A percentile compares a stretch with the other conserved stretches of the same genome.
These are phyloP conservation scores for Aphodius granarius DNA, from an alignment of 2,888 invertebrate species.

Conservation along the genomic window DNA sequence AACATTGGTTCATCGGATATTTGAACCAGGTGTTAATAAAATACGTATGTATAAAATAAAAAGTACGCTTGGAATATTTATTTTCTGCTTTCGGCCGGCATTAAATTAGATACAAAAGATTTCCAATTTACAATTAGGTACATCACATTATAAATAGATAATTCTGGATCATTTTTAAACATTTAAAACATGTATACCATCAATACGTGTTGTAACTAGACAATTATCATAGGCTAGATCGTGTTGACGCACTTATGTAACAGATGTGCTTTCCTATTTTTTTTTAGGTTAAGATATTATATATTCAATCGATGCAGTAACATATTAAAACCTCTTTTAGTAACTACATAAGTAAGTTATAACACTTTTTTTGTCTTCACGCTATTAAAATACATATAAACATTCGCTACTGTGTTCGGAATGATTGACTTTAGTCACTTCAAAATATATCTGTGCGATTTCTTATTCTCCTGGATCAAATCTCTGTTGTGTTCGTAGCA, in stretches of 20 bases:
- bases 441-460: background rate
- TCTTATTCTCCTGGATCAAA: background rate
- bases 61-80: no score
- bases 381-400: background rate
- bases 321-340: background rate
- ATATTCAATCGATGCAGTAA: background rate
- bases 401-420: no score
- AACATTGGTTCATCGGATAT: no score
- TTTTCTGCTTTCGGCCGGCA: no score
- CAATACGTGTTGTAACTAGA: background rate
- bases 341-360: background rate
- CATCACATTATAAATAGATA: background rate
- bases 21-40: no score
- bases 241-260: no score
- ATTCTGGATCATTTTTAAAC: background rate
- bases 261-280: no score
- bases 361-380: background rate
- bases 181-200: background rate
- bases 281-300: no score
- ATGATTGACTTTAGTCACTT: background rate
- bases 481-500: background rate
- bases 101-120: no score
- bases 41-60: no score
- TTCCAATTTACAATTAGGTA: no score
- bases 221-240: background rate